These are phyloP conservation scores for Oreamnos americanus DNA, from an alignment of 2,113 vertebrate genomes.

Conservation along the genomic window DNA sequence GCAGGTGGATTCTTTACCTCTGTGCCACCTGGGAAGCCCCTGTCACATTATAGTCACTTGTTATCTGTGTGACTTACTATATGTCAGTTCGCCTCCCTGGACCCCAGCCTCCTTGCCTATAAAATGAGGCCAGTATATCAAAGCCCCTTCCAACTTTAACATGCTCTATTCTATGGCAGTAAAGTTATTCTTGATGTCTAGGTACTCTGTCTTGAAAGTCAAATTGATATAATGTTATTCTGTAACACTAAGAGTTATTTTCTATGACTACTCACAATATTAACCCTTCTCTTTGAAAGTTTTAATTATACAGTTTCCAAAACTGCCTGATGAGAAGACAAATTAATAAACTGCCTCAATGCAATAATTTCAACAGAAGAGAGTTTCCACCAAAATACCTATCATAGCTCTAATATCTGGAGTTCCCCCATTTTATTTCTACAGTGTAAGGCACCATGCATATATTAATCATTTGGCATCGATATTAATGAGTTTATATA, in stretches of 20 bases:
- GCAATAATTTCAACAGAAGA: background rate
- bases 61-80: background rate
- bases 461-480: background rate
- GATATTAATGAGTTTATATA: background rate
- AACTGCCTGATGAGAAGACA: background rate
- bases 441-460: background rate
- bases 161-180: background rate
- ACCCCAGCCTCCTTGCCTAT: background rate
- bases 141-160: background rate
- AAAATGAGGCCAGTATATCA: background rate
- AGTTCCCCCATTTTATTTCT: background rate
- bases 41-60: constrained; percentile 17
- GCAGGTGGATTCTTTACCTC: background rate
- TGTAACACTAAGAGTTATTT: background rate
- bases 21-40: background rate
- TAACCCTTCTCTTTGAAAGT: background rate
- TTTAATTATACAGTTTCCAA: background rate
- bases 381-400: background rate
- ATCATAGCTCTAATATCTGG: background rate
- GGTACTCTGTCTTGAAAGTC: background rate
- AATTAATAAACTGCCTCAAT: background rate
- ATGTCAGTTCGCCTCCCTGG: background rate
- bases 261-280: background rate
- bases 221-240: background rate
- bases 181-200: background rate